Evolutionary conservation across 1,140 invertebrate genomes (phyloP), one percentile per base, ranked within the genome.

Genomic region (Drosophila nebulosa): DNA sequence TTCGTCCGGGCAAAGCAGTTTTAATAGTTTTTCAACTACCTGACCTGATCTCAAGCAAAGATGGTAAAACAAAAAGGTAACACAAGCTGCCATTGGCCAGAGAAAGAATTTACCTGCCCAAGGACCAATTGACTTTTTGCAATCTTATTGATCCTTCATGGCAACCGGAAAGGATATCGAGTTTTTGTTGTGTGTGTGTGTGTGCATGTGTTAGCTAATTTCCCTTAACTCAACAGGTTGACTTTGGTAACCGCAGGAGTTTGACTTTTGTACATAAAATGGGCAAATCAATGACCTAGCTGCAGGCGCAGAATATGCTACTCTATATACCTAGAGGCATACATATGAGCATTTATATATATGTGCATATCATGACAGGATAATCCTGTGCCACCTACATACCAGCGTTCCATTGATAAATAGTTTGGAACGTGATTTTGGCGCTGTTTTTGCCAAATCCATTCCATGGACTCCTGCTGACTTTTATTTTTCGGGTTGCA

Each of bases 391-490:
- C 56, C 39, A 78, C 64, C 46, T 58, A 85, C 59, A 42, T 59
- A 60, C 26, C 69, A 52, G 67, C 74, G 71, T 79, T 64, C 65
- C 80, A 90, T 90, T 90, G 89, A 90, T 72, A 74, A 85, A 78
- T 86, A 86, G 77, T 76, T 85, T 62, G 62, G 84, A 75, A 90
- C 89, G 89, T 90, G 89, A 90, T 90, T 86, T 90, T 90, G 76
- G 79, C 89, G 76, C 72, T 79, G 74, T 90, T 90, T 79, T 79
- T 79, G 66, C 55, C 74, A 71, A 78, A 84, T 75, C 35, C 50
- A 67, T 57, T 64, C 61, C 73, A 53, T 63, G 56, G 24, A n/a
- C 74, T 85, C 85, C 77, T 85, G 80, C 86, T 80, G 85, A 50
- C 36, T 57, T 64, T 78, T 61, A 46, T 46, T 21, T 46, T 46